These are phyloP conservation scores for Hipposideros larvatus DNA, from an alignment of 2,797 vertebrate genomes.

Conservation along the genomic window DNA sequence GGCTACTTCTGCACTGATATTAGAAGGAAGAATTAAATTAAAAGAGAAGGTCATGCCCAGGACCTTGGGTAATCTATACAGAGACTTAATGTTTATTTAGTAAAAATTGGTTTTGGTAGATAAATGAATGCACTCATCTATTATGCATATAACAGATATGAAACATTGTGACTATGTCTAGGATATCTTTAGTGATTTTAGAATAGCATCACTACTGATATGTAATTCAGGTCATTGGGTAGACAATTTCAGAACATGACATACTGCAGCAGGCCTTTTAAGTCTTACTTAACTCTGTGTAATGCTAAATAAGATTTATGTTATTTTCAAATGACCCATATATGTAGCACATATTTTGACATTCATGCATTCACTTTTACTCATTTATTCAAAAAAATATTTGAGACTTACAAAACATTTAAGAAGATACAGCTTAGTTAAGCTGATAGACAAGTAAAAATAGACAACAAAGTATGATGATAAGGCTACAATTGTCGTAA, in stretches of 20 bases:
- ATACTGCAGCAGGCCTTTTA: background rate
- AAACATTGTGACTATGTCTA: background rate
- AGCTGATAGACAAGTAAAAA: background rate
- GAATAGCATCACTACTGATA: background rate
- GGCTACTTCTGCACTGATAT: background rate
- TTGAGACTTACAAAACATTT: background rate
- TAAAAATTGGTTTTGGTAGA: background rate
- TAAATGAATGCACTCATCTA: conserved; percentile 29
- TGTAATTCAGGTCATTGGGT: background rate
- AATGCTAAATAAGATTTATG: conserved; percentile 35
- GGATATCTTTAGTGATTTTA: background rate
- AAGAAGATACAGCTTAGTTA: background rate
- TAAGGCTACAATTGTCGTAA: background rate
- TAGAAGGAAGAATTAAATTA: conserved; percentile 29
- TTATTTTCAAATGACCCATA: background rate
- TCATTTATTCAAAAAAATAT: background rate
- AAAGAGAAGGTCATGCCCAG: background rate
- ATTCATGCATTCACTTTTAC: conserved; percentile 20
- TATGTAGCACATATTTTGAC: background rate
- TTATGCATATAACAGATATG: background rate
- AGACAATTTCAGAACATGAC: background rate
- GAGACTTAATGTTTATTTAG: conserved; percentile 1
- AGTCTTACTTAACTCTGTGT: background rate
- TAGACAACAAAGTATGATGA: background rate
- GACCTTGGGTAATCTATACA: background rate